These are phyloP conservation scores for Leucoraja erinaceus DNA, from an alignment of 2,113 vertebrate species.

Conservation along the genomic window DNA sequence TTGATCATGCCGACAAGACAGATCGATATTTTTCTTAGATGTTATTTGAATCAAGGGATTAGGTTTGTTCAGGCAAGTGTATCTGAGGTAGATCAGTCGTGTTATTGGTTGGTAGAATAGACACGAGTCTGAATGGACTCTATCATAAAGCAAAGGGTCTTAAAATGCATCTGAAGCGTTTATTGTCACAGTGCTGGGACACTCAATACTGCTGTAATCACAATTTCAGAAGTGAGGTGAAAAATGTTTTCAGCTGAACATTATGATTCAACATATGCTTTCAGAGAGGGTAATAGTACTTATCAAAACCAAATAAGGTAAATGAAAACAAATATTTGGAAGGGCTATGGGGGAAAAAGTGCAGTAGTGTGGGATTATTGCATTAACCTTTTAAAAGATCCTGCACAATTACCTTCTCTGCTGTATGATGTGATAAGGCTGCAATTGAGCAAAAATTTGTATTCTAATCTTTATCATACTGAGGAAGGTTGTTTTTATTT, in stretches of 20 bases:
- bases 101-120: too few species aligned
- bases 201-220: neutral
- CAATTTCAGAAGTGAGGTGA: neutral
- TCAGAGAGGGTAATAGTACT: neutral
- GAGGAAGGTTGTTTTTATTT: slow-evolving; percentile 35
- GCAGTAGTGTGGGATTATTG: neutral
- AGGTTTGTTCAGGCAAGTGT: too few species aligned
- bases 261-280: neutral
- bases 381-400: neutral
- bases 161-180: neutral
- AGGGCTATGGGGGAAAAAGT: neutral
- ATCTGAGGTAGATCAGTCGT: too few species aligned
- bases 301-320: neutral
- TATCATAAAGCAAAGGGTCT: neutral
- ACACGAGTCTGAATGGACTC: too few species aligned
- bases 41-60: too few species aligned
- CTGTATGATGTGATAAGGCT: neutral
- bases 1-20: too few species aligned
- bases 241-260: neutral
- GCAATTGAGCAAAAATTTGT: neutral
- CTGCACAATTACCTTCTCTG: neutral
- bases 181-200: neutral
- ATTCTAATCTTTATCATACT: neutral
- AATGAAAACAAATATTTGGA: neutral
- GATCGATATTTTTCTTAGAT: neutral